Conservation (phyloP, 2,888 invertebrate genomes). For the Lepetodrilus schrolli region DNA sequence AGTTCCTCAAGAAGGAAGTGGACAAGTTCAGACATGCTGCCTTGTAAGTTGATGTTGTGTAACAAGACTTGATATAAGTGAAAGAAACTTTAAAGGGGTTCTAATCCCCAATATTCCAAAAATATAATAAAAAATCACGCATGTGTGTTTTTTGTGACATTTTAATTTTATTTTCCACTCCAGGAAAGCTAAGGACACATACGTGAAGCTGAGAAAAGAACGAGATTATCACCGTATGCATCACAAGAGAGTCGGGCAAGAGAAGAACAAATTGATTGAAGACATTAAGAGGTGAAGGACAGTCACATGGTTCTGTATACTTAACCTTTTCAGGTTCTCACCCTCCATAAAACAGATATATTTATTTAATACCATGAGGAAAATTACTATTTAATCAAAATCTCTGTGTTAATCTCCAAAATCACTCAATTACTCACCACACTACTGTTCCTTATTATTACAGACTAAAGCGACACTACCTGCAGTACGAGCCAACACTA, state of each 20-base stretch:
- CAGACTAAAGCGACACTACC: constrained; percentile 74
- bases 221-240: constrained; percentile 76
- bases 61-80: neutral
- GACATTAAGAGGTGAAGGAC: constrained; percentile 73
- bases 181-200: constrained; percentile 75
- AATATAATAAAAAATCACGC: neutral
- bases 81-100: neutral
- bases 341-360: too few species aligned
- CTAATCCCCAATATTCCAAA: neutral
- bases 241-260: constrained; percentile 75
- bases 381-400: too few species aligned
- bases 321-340: too few species aligned
- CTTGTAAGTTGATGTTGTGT: constrained; percentile 57
- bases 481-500: constrained; percentile 73
- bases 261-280: constrained; percentile 74
- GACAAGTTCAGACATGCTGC: constrained; percentile 73
- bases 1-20: constrained; percentile 69
- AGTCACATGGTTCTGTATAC: neutral
- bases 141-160: neutral
- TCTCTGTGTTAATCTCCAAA: too few species aligned
- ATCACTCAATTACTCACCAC: neutral
- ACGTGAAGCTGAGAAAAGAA: constrained; percentile 74
- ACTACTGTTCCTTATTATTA: neutral
- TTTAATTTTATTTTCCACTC: neutral
- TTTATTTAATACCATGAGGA: too few species aligned